A percentile compares a stretch with the other conserved stretches of the same genome.
phyloP scores from a whole-genome alignment of 2,888 invertebrate genomes.

The Andrena flavipes region DNA sequence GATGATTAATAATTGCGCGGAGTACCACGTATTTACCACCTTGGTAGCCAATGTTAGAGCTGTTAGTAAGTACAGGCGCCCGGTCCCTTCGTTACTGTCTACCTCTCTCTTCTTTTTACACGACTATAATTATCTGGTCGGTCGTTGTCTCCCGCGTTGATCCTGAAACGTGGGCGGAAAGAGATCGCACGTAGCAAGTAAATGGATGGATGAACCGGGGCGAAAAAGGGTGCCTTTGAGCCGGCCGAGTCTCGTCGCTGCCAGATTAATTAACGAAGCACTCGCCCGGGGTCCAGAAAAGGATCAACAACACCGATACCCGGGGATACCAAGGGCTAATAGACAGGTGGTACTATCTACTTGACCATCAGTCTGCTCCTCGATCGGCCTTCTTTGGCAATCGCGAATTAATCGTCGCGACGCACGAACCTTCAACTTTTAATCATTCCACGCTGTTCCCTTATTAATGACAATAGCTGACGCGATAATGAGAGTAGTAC shows the following conservation, averaged over 20 bases:
- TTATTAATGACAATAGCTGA: too few relatives aligned
- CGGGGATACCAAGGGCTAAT: constrained; percentile 66
- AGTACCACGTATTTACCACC: too few relatives aligned
- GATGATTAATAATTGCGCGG: too few relatives aligned
- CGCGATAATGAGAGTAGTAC: too few relatives aligned
- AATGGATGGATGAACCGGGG: constrained; percentile 79
- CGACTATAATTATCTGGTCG: constrained; percentile 52
- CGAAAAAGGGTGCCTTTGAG: constrained; percentile 81
- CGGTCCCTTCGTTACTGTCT: not conserved
- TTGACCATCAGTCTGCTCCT: constrained; percentile 66
- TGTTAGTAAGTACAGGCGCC: not conserved
- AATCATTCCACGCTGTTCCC: not conserved
- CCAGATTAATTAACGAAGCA: constrained; percentile 84
- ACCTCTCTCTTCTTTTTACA: not conserved
- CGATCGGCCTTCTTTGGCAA: constrained; percentile 55
- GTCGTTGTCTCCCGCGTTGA: constrained; percentile 51
- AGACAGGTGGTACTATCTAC: constrained; percentile 70
- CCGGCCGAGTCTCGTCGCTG: constrained; percentile 75
- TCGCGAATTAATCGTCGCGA: constrained; percentile 44
- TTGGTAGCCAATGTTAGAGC: too few relatives aligned
- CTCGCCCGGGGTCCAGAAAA: constrained; percentile 78
- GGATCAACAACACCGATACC: constrained; percentile 75
- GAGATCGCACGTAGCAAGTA: constrained; percentile 70
- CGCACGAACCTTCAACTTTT: not conserved
- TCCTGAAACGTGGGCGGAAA: constrained; percentile 49